Evolutionary conservation across 2,888 invertebrate species (phyloP).

Genomic region (Sceliomorpha sp.): DNA sequence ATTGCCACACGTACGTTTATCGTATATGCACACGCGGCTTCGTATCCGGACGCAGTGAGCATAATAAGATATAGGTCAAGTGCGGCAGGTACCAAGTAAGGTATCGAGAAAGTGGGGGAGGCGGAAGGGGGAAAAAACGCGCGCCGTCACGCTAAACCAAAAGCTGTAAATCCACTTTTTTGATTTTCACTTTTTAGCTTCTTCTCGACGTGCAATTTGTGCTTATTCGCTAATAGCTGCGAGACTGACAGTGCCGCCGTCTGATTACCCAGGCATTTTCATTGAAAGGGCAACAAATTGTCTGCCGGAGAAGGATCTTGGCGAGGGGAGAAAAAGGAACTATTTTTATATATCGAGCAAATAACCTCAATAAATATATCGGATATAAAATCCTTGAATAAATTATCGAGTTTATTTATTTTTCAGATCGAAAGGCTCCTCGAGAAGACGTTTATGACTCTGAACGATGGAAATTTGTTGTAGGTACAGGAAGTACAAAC

Average conservation of each 20-base stretch:
- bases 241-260: slow-evolving; percentile 23
- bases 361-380: too few species aligned
- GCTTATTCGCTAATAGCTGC: slow-evolving; percentile 41
- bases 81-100: slow-evolving; percentile 77
- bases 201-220: slow-evolving; percentile 36
- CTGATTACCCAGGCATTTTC: slow-evolving; percentile 13
- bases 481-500: too few species aligned
- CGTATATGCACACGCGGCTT: slow-evolving; percentile 44
- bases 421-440: too few species aligned
- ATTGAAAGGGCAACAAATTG: background rate
- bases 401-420: too few species aligned
- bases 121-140: slow-evolving; percentile 50
- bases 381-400: too few species aligned
- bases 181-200: slow-evolving; percentile 40
- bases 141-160: slow-evolving; percentile 49
- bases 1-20: slow-evolving; percentile 13
- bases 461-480: too few species aligned
- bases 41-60: slow-evolving; percentile 76
- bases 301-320: background rate
- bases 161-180: slow-evolving; percentile 56
- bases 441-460: too few species aligned
- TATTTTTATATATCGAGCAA: too few species aligned
- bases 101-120: slow-evolving; percentile 55
- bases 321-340: too few species aligned
- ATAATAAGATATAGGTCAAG: slow-evolving; percentile 80